Base-by-base conservation (phyloP, 2,797 vertebrate genomes). In the Thalassophryne amazonica region DNA sequence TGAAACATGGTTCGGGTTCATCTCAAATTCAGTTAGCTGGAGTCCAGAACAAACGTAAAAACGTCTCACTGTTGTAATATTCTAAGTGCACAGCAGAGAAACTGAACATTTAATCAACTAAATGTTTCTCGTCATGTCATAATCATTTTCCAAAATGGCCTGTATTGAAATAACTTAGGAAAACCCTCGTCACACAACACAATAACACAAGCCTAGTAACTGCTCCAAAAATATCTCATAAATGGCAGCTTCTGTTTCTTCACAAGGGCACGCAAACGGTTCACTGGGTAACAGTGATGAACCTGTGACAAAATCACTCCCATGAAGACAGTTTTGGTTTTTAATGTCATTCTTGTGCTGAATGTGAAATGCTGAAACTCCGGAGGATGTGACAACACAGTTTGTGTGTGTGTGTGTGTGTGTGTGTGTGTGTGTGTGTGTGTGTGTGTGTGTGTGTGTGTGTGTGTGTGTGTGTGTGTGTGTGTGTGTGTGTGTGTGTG, bases 191-290 rank as follows among this genome's bases (percentile, higher is more conserved):
- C 5, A 18, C 13, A 45, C 30, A 49, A 17, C 20, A 24, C 2
- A 28, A 11, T 6, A 23, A 25, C 13, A 8, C 13, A 31, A 16
- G 17, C 6, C 7, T 22, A 18, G 1, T 7, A 4, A 4, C 10
- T 7, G 7, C 18, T 24, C 6, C 25, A 7, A 47, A 64, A 24
- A 18, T 2, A 4, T 7, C 43, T 29, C 8, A 29, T 15, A 51
- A 57, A 68, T 41, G 2, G 24, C 49, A 21, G 48, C 11, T 47
- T 55, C 9, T n/a, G 9, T 36, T 11, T 24, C 54, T 61, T 46
- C 6, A 31, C 23, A 27, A 17, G 49, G 7, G 8, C 2, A 28
- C 18, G 17, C 31, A 12, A 35, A 49, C 42, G 41, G 37, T 55
- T 58, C 38, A 51, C 32, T 32, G 21, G 40, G 17, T 37, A 49